Evolutionary conservation across 1,140 invertebrate species (phyloP).

Genomic region (Heliconius himera): DNA sequence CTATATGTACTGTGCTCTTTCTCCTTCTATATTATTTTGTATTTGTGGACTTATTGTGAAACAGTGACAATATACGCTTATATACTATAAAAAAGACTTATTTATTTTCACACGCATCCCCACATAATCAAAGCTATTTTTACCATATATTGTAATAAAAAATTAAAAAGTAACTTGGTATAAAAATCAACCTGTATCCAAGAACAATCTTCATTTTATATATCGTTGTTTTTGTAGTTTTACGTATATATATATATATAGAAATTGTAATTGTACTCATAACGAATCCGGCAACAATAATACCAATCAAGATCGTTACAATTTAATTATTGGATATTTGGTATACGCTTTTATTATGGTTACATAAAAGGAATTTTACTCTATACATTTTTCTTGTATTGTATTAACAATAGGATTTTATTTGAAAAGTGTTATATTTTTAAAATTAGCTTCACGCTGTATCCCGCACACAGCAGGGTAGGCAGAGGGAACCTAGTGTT

Average conservation of each 20-base stretch:
- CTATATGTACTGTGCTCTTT: too few species aligned
- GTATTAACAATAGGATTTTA: conserved; percentile 20
- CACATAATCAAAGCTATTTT: conserved; percentile 3
- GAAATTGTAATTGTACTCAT: conserved; percentile 13
- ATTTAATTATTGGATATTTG: conserved; percentile 10
- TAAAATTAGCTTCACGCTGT: too few species aligned
- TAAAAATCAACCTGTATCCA: not conserved
- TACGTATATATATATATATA: conserved; percentile 1
- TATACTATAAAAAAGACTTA: too few species aligned
- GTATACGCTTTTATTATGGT: conserved; percentile 24
- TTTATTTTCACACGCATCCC: too few species aligned
- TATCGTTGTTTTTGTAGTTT: conserved; percentile 3
- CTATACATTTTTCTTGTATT: conserved; percentile 5
- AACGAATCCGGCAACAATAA: conserved; percentile 3
- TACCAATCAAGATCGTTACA: conserved; percentile 21
- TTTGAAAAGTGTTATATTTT: not conserved
- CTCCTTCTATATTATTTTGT: too few species aligned
- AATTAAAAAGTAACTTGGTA: not conserved
- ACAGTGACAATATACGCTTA: too few species aligned
- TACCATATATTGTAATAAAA: conserved; percentile 1
- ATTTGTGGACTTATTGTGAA: too few species aligned
- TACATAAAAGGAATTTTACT: conserved; percentile 25
- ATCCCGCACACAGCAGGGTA: too few species aligned
- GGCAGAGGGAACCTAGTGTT: too few species aligned
- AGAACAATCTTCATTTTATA: conserved; percentile 1